phyloP scores from a whole-genome alignment of 2,113 vertebrate species.

The Carettochelys insculpta region DNA sequence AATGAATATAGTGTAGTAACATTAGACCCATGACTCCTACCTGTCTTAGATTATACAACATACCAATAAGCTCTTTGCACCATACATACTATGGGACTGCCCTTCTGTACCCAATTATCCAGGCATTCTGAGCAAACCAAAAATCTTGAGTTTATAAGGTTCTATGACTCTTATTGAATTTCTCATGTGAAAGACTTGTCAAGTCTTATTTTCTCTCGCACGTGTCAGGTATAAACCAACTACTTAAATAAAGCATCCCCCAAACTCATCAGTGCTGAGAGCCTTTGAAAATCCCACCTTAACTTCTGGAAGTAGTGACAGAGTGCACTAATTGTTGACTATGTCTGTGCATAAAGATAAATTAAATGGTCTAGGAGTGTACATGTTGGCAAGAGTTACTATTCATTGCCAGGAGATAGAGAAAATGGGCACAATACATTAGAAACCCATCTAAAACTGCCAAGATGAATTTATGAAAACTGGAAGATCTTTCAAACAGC shows the following conservation, averaged over 20 bases:
- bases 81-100: not conserved
- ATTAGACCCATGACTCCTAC: too few species aligned
- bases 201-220: not conserved
- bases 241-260: too few species aligned
- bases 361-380: conserved; percentile 19
- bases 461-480: conserved; percentile 46
- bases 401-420: not conserved
- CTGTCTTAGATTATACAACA: not conserved
- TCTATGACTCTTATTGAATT: not conserved
- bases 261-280: not conserved
- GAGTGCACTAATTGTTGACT: not conserved
- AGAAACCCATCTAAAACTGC: conserved; percentile 49
- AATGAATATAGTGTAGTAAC: too few species aligned
- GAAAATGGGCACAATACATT: conserved; percentile 39
- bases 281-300: not conserved
- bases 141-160: not conserved
- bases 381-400: not conserved
- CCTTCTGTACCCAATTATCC: not conserved
- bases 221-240: not conserved
- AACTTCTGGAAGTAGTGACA: not conserved
- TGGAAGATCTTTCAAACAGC: not conserved
- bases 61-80: not conserved
- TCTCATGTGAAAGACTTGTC: not conserved
- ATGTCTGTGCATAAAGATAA: not conserved
- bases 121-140: not conserved